A percentile compares a stretch with the other conserved stretches of the same genome.
Evolutionary conservation across 2,113 vertebrate species (phyloP).

Genomic region (Macrotus californicus): DNA sequence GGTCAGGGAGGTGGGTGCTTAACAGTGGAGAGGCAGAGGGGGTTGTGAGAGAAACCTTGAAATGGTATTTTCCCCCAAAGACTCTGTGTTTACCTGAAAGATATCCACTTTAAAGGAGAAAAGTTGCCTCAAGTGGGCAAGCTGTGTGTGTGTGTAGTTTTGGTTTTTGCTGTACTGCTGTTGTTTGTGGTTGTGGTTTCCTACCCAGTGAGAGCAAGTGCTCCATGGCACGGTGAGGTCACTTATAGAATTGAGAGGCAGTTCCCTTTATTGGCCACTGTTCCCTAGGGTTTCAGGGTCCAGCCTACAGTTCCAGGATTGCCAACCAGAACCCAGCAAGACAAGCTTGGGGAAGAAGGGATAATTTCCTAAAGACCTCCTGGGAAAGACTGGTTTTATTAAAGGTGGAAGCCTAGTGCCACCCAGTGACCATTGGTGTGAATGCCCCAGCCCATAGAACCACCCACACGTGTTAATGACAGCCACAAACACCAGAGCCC

Average conservation of each 20-base stretch:
- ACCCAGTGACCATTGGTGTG: neutral
- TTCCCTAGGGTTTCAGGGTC: neutral
- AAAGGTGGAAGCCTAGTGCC: neutral
- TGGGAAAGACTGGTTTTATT: neutral
- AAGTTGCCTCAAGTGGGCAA: neutral
- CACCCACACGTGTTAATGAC: fast-evolving
- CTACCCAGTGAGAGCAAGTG: neutral
- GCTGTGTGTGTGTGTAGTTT: neutral
- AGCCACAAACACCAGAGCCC: neutral
- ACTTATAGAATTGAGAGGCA: neutral
- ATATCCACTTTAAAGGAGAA: neutral
- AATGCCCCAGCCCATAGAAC: neutral
- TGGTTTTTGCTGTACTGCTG: neutral
- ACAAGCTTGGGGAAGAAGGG: neutral
- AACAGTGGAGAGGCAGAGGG: neutral
- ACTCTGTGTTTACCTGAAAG: neutral
- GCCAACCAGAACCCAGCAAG: neutral
- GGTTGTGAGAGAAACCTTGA: neutral
- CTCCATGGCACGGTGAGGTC: neutral
- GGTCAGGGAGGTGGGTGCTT: neutral
- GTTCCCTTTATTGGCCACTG: neutral
- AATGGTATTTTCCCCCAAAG: neutral
- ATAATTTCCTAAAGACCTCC: neutral
- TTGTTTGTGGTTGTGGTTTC: neutral
- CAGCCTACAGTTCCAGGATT: neutral